A percentile compares a stretch with the other conserved stretches of the same genome.
phyloP scores from a whole-genome alignment of 2,797 vertebrate species.

The Telmatherina bonti region DNA sequence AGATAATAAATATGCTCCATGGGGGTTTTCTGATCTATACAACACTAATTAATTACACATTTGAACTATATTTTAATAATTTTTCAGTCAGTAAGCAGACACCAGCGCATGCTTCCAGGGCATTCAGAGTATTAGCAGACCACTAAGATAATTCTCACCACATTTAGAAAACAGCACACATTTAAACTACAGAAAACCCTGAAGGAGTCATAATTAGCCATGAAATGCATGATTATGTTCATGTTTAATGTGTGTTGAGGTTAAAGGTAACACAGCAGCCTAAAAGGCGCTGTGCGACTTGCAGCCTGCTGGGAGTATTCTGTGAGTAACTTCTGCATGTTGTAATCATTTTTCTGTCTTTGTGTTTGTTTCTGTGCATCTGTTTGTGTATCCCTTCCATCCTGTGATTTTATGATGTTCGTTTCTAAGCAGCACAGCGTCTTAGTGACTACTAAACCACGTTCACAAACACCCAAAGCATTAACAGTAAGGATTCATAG shows the following conservation, averaged over 20 bases:
- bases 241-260: slow-evolving; percentile 29
- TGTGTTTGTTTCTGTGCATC: slow-evolving; percentile 44
- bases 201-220: slow-evolving; percentile 17
- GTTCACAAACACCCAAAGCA: background rate
- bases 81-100: background rate
- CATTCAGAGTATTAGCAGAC: background rate
- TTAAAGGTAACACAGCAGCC: slow-evolving; percentile 37
- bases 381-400: slow-evolving; percentile 5
- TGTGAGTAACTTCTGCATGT: slow-evolving; percentile 61
- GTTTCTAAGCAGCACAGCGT: background rate
- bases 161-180: background rate
- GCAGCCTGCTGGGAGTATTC: slow-evolving; percentile 27
- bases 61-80: background rate
- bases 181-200: slow-evolving; percentile 16
- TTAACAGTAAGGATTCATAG: background rate
- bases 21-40: slow-evolving; percentile 24
- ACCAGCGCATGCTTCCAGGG: background rate
- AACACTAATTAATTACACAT: background rate
- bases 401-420: background rate
- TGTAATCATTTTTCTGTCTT: slow-evolving; percentile 24
- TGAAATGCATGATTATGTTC: slow-evolving; percentile 30
- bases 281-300: slow-evolving; percentile 13
- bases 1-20: slow-evolving; percentile 17
- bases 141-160: background rate
- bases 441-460: slow-evolving; percentile 16